Base-by-base conservation (phyloP, 2,888 invertebrate species). In the Alcis repandata region DNA sequence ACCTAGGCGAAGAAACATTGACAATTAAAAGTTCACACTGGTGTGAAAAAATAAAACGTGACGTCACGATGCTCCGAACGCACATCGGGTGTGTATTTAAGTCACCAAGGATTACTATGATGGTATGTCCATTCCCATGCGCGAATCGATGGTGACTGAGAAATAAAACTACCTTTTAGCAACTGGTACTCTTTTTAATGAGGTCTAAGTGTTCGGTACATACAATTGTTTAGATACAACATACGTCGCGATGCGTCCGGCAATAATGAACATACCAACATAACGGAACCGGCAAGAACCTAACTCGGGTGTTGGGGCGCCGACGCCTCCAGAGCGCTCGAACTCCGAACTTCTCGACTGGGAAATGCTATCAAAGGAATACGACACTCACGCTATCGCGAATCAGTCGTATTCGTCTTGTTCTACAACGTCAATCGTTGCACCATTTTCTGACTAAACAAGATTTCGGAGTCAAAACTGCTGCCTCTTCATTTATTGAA, bases 201-300 rank as follows among this genome's bases (percentile, higher is more conserved):
- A 89, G 83, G 87, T 90, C 85, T 86, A 90, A 85, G 81, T 86
- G 84, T 86, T 84, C 82, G 85, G 86, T 88, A 91, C 88, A 90
- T 80, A 75, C 73, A 79, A 51, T 73, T 73, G 76, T 73, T 73
- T 79, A 83, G 80, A 86, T 84, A 84, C 77, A 81, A 78, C 77
- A 76, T 70, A 74, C 67, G 68, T 74, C 73, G 74, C 73, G 61
- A 52, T 54, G 57, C 46, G 46, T 73, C 75, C 79, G 80, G 22
- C n/a, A 13, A 76, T 73, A 84, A 88, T 90, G 91, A 88, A 92
- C 92, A 92, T 92, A 92, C 92, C 92, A 90, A 82, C 91, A 89
- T 87, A 86, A 68, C 71, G 66, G 68, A 68, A 71, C 74, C 76
- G 79, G 70, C 77, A 76, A 76, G 69, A 73, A 79, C 73, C 74